Conservation (phyloP, 2,113 vertebrate species). For the Brachypodius melanocephalos region DNA sequence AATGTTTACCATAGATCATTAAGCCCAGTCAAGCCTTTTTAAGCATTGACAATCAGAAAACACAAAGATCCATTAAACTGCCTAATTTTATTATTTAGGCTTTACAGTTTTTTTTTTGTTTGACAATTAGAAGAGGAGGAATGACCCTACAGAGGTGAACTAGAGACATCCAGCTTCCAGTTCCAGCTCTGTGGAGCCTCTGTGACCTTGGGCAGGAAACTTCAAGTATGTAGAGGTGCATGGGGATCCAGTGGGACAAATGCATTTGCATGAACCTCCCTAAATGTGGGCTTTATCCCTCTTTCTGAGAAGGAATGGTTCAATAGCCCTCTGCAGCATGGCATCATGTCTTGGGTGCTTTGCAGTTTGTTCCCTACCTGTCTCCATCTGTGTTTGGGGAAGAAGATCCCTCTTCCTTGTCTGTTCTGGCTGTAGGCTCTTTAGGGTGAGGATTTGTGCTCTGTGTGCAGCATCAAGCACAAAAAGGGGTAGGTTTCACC, state of each 20-base stretch:
- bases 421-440: neutral
- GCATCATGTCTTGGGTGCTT: neutral
- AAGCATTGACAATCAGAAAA: neutral
- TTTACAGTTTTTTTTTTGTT: neutral
- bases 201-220: neutral
- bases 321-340: neutral
- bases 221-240: neutral
- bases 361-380: neutral
- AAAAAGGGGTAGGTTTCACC: neutral
- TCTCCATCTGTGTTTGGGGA: neutral
- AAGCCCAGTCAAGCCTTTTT: neutral
- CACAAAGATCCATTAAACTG: neutral
- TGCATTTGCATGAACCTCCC: neutral
- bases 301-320: neutral
- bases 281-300: neutral
- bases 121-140: neutral
- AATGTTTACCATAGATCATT: neutral
- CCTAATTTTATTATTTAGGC: neutral
- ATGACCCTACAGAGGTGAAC: neutral
- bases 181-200: neutral
- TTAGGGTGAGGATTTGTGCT: neutral
- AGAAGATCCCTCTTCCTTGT: neutral
- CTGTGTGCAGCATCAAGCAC: neutral
- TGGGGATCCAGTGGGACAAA: neutral
- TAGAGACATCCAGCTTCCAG: neutral